These are phyloP conservation scores for Trachelus stipa DNA, from an alignment of 2,888 invertebrate species.

Conservation along the genomic window DNA sequence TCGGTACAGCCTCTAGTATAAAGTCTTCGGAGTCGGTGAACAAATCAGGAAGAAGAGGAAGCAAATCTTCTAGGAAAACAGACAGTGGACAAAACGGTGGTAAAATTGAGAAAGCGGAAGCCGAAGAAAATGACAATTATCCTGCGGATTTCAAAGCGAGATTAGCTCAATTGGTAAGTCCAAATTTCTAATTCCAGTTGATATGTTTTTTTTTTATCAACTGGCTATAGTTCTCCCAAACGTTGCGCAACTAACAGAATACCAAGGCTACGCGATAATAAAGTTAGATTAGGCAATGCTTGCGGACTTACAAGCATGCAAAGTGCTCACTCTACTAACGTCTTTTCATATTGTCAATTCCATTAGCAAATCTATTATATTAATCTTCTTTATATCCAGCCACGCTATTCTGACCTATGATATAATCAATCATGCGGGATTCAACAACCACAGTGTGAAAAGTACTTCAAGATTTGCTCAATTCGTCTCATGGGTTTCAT, in stretches of 20 bases:
- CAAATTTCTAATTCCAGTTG: neutral
- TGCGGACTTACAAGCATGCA: neutral
- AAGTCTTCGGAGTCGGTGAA: conserved; percentile 9
- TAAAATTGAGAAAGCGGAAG: conserved; percentile 30
- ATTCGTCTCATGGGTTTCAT: neutral
- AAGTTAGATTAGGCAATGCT: neutral
- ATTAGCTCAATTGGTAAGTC: conserved; percentile 57
- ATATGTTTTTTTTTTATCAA: neutral
- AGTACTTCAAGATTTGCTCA: neutral
- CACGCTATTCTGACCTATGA: neutral
- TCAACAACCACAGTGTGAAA: neutral
- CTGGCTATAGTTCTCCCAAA: neutral
- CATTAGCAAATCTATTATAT: neutral
- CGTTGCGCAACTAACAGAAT: neutral
- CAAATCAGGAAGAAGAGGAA: conserved; percentile 40
- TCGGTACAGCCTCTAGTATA: conserved; percentile 17
- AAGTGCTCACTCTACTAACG: neutral
- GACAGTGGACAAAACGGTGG: conserved; percentile 6
- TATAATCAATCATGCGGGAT: neutral
- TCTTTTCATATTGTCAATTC: neutral
- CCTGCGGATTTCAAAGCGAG: conserved; percentile 60
- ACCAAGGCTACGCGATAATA: neutral
- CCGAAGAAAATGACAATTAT: conserved; percentile 57
- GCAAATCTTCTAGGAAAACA: conserved; percentile 44
- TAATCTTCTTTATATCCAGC: neutral